A percentile compares a stretch with the other conserved stretches of the same genome.
These are phyloP conservation scores for Drosophila nigrodunni DNA, from an alignment of 1,140 invertebrate species.

Conservation along the genomic window DNA sequence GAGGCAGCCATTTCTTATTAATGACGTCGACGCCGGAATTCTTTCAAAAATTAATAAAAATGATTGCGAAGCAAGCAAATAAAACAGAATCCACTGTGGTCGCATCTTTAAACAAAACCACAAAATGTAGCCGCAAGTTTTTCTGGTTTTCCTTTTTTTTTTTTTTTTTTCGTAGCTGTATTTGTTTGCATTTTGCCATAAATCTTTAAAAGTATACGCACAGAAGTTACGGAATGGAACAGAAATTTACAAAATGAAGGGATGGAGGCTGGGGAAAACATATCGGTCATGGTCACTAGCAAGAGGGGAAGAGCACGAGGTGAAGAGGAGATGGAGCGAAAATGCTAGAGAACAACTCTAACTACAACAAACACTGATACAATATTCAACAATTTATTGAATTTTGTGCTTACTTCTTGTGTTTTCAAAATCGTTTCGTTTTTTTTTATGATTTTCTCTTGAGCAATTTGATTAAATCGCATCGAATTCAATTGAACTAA, in stretches of 20 bases:
- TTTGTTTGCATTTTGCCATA: slow-evolving; percentile 65
- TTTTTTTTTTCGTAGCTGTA: slow-evolving; percentile 23
- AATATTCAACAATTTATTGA: slow-evolving; percentile 70
- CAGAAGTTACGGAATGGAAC: slow-evolving; percentile 20
- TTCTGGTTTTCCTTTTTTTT: not conserved
- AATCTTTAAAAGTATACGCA: slow-evolving; percentile 63
- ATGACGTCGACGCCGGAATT: slow-evolving; percentile 56
- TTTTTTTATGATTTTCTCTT: not conserved
- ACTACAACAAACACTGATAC: slow-evolving; percentile 32
- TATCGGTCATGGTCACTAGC: slow-evolving; percentile 44
- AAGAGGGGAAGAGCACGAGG: not conserved
- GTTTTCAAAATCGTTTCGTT: not conserved
- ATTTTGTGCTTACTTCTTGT: slow-evolving; percentile 39
- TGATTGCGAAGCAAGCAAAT: slow-evolving; percentile 58
- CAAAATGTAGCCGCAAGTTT: slow-evolving; percentile 42
- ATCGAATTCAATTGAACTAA: not conserved
- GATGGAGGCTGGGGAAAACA: not conserved
- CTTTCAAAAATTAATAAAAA: slow-evolving; percentile 74
- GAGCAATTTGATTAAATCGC: not conserved
- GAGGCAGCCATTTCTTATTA: slow-evolving; percentile 64
- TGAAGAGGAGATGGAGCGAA: not conserved
- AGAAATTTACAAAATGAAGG: not conserved
- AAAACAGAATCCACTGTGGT: slow-evolving; percentile 57
- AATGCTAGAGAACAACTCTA: slow-evolving; percentile 15
- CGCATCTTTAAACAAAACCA: slow-evolving; percentile 47